Evolutionary conservation across 2,113 vertebrate species (phyloP).

Genomic region (Baryphthengus martii): DNA sequence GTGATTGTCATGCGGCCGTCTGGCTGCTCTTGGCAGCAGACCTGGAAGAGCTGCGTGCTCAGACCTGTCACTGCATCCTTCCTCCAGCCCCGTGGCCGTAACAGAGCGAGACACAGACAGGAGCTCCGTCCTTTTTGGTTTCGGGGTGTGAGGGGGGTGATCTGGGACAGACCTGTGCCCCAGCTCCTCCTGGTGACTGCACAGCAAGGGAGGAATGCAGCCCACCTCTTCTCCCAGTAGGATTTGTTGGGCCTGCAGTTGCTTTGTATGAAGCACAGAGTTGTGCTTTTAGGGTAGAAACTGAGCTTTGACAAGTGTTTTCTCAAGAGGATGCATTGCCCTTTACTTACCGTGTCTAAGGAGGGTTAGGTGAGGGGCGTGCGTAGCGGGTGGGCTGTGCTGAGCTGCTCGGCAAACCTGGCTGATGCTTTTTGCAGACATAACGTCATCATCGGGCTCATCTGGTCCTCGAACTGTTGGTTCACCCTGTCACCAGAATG

Average conservation of each 20-base stretch:
- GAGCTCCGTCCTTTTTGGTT: background rate
- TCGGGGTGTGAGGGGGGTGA: background rate
- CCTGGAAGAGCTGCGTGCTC: background rate
- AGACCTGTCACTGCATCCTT: background rate
- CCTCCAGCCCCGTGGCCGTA: background rate
- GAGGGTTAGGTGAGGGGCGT: background rate
- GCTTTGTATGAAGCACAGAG: background rate
- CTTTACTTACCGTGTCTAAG: background rate
- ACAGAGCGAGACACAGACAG: background rate
- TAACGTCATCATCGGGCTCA: slow-evolving; percentile 38
- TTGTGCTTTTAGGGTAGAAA: background rate
- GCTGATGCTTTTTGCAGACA: slow-evolving; percentile 63
- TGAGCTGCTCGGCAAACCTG: background rate
- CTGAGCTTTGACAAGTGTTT: background rate
- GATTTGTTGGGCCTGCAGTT: background rate
- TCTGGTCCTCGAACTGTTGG: slow-evolving; percentile 80
- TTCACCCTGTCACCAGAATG: slow-evolving; percentile 84
- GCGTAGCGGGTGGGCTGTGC: background rate
- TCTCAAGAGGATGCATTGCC: background rate
- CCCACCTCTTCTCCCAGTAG: background rate
- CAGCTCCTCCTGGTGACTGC: background rate
- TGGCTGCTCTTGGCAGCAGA: background rate
- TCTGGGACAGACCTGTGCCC: background rate
- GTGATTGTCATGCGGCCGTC: too few relatives aligned
- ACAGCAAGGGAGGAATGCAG: background rate